A percentile compares a stretch with the other conserved stretches of the same genome.
These are phyloP conservation scores for Isoperla grammatica DNA, from an alignment of 2,888 invertebrate genomes.

Conservation along the genomic window DNA sequence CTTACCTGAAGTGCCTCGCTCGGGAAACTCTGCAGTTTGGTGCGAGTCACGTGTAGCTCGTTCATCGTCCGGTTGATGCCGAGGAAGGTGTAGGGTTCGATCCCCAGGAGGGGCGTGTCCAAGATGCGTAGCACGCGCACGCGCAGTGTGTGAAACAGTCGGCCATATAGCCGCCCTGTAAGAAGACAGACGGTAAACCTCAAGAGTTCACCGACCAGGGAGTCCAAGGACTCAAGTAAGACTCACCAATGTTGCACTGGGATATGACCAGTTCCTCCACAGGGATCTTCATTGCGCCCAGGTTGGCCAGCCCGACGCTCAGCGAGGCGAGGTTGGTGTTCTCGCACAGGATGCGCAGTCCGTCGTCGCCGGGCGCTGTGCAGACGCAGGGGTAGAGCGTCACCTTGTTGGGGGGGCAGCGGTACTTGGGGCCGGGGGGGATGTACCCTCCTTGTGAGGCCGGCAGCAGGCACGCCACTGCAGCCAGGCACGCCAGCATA, in stretches of 20 bases:
- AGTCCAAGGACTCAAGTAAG: no score
- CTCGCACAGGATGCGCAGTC: slow-evolving; percentile 68
- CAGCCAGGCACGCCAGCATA: not conserved
- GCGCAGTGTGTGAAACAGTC: slow-evolving; percentile 65
- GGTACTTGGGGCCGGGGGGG: slow-evolving; percentile 71
- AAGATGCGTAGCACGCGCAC: slow-evolving; percentile 60
- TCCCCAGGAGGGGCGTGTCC: slow-evolving; percentile 64
- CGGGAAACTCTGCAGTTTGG: slow-evolving; percentile 63
- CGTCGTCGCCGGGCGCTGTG: slow-evolving; percentile 63
- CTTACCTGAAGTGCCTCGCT: slow-evolving; percentile 64
- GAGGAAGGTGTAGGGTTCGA: slow-evolving; percentile 71
- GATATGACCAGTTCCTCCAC: slow-evolving; percentile 64
- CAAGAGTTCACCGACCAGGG: no score
- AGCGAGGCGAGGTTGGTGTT: slow-evolving; percentile 78
- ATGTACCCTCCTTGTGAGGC: slow-evolving; percentile 54
- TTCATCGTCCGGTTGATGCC: slow-evolving; percentile 74
- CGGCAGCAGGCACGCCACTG: not conserved
- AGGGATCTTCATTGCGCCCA: slow-evolving; percentile 61
- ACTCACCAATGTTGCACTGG: slow-evolving; percentile 69
- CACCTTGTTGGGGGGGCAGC: slow-evolving; percentile 60
- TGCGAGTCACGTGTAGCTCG: slow-evolving; percentile 62
- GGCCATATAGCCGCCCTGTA: slow-evolving; percentile 63
- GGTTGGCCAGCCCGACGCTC: slow-evolving; percentile 73
- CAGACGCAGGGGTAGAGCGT: slow-evolving; percentile 75
- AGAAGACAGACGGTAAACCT: no score